Conservation (phyloP, 1,140 invertebrate genomes). For the Saccostrea echinata region DNA sequence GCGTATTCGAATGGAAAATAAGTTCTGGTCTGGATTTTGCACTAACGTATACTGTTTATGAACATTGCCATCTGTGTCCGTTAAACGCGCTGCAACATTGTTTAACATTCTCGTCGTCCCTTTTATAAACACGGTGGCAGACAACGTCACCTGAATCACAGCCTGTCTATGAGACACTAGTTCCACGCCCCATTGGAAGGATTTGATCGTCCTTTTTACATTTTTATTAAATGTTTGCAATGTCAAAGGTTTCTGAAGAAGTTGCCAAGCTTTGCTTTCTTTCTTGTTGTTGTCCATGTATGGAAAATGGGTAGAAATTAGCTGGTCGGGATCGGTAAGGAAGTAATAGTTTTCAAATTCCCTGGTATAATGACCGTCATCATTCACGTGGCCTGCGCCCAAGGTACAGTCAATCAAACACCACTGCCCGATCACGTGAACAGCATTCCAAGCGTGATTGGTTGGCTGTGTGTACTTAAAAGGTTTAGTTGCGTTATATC, state of each 20-base stretch:
- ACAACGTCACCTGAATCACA: constrained; percentile 38
- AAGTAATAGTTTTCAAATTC: constrained; percentile 77
- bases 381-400: constrained; percentile 76
- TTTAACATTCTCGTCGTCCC: constrained; percentile 20
- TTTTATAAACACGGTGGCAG: constrained; percentile 38
- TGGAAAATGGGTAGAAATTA: constrained; percentile 81
- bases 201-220: constrained; percentile 13
- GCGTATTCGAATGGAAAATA: constrained; percentile 34
- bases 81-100: constrained; percentile 36
- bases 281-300: constrained; percentile 71
- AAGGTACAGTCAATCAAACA: constrained; percentile 78
- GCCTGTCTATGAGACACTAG: constrained; percentile 47
- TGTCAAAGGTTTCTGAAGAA: constrained; percentile 58
- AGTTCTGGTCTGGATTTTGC: not conserved
- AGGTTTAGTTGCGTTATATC: constrained; percentile 95
- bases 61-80: constrained; percentile 44
- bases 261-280: constrained; percentile 59
- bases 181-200: constrained; percentile 37
- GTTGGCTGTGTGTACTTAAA: constrained; percentile 95
- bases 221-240: constrained; percentile 58
- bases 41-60: constrained; percentile 45
- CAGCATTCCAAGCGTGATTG: constrained; percentile 71
- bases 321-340: constrained; percentile 81
- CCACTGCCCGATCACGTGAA: constrained; percentile 68
- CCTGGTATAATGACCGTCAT: constrained; percentile 56